These are phyloP conservation scores for Mesoligia furuncula DNA, from an alignment of 2,888 invertebrate species.

Conservation along the genomic window DNA sequence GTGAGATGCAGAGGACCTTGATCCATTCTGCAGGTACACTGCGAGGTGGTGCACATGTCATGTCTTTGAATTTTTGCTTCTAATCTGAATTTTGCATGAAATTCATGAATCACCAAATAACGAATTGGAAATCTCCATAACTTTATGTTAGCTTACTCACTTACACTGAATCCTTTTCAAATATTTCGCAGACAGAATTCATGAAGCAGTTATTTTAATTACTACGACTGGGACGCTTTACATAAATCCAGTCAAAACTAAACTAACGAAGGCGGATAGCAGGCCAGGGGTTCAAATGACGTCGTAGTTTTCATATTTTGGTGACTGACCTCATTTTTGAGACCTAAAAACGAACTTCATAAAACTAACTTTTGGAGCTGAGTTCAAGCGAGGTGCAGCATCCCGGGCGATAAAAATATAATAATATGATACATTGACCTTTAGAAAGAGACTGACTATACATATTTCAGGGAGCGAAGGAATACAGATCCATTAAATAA, in stretches of 20 bases:
- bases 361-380: neutral
- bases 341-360: neutral
- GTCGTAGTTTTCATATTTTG: slow-evolving; percentile 7
- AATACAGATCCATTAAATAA: neutral
- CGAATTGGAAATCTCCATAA: neutral
- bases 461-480: neutral
- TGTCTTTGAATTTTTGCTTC: neutral
- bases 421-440: neutral
- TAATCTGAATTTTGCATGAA: neutral
- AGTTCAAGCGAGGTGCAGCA: neutral
- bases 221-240: slow-evolving; percentile 4
- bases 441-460: neutral
- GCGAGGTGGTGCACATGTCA: too few relatives aligned
- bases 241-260: slow-evolving; percentile 1
- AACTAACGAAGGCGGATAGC: neutral
- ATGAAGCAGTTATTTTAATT: slow-evolving; percentile 18
- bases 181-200: neutral
- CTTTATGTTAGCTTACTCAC: neutral
- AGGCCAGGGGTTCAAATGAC: neutral
- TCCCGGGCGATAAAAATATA: neutral
- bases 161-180: slow-evolving; percentile 9
- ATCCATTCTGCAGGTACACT: neutral
- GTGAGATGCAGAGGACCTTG: too few relatives aligned
- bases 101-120: neutral
- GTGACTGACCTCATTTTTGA: slow-evolving; percentile 1